Conservation (phyloP, 2,113 vertebrate genomes). For the Columba livia region DNA sequence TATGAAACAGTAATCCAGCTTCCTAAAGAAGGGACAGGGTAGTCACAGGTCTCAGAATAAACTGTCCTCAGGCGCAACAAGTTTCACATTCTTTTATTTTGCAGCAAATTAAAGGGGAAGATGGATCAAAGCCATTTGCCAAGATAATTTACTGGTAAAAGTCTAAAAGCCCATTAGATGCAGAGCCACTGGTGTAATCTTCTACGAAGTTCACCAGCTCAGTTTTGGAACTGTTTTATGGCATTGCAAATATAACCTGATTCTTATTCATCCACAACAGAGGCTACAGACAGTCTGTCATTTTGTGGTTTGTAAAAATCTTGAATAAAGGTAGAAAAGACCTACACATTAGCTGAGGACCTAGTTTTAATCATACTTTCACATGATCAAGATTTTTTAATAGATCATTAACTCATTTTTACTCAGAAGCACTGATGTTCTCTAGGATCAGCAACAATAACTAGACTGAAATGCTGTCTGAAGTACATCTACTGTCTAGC, state of each 20-base stretch:
- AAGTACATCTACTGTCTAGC: neutral
- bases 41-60: neutral
- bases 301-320: neutral
- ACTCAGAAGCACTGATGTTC: neutral
- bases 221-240: neutral
- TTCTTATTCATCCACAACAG: fast-evolving
- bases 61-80: neutral
- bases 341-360: neutral
- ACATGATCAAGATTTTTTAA: neutral
- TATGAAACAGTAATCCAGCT: neutral
- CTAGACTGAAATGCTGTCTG: neutral
- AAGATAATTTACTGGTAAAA: neutral
- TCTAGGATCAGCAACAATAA: neutral
- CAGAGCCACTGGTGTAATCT: neutral
- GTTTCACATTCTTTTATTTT: neutral
- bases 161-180: neutral
- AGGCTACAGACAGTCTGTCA: neutral
- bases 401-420: neutral
- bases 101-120: neutral
- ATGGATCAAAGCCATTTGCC: neutral
- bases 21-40: neutral
- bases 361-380: neutral
- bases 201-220: neutral
- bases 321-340: neutral
- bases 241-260: neutral